phyloP scores from a whole-genome alignment of 2,888 invertebrate genomes.

The Lepidonotus clava region DNA sequence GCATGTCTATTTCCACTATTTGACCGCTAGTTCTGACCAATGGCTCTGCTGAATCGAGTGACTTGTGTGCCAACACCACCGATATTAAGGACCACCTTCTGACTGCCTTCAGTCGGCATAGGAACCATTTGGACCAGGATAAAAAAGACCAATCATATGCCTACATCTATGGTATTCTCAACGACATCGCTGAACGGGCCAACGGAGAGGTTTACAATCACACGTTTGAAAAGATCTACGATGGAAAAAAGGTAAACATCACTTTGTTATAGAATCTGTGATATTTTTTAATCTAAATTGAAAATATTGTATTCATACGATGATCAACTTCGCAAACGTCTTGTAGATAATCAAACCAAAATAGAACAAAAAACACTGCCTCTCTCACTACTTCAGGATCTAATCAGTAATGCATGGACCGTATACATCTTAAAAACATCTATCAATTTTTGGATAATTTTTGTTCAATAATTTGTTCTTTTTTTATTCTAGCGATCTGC shows the following conservation, averaged over 20 bases:
- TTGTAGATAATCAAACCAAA: neutral
- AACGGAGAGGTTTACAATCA: neutral
- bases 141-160: neutral
- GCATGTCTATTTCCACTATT: no score
- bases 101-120: neutral
- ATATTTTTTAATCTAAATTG: neutral
- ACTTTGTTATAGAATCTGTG: no score
- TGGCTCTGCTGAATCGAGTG: no score
- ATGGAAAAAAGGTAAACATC: neutral
- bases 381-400: no score
- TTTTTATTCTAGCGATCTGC: neutral
- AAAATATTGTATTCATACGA: neutral
- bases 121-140: neutral
- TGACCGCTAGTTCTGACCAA: no score
- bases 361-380: neutral
- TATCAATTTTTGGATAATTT: neutral
- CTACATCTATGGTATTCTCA: constrained; percentile 17
- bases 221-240: neutral
- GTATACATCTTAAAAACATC: neutral
- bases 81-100: neutral
- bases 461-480: neutral
- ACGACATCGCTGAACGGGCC: neutral
- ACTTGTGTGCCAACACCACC: neutral
- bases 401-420: neutral
- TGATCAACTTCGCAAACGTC: neutral